Evolutionary conservation across 2,888 invertebrate species (phyloP), one percentile per base, ranked within the genome.

Genomic region (Terebella lapidaria): DNA sequence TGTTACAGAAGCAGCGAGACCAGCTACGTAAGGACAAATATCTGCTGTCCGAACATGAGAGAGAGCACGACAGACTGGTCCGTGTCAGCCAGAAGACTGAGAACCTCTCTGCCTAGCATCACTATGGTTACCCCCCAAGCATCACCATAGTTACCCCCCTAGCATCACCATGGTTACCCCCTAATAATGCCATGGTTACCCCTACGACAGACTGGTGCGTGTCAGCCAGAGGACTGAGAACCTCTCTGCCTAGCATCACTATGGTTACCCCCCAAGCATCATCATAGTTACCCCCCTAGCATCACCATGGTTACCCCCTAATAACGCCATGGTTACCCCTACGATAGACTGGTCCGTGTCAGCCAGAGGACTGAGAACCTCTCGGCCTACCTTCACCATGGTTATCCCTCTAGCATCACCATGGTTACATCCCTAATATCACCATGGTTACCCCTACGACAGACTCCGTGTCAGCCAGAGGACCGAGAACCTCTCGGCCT

Each of bases 1-100:
- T 62, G 45, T 67, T 79, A 29, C 74, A 76, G 67, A 63, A 70
- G n/a, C 77, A 78, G 57, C 70, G 77, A 18, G 69, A 69, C 51
- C 35, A 56, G 20, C 68, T 76, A 52, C 61, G 70, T 46, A 68
- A 69, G 42, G 77, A 77, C 67, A 70, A 72, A 57, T 65, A 74
- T 58, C 68, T 70, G 55, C 65, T 76, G 45, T 47, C 60, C 3
- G 73, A 71, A 55, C 77, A 78, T 60, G 74, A 76, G 61, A 55
- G 70, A 3, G 78, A 78, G 61, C 76, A 78, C 63, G 53, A 56
- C 15, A 58, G 78, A 3, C 69, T 78, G 54, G 46, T 70, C 25
- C 63, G 69, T 51, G 71, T 77, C 18, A 72, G 68, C 3, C 57
- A 63, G 1, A 64, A 61, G 35, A 59, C 71, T 3, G 70, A 73